phyloP scores from a whole-genome alignment of 2,797 vertebrate species.

The Falco berigora region DNA sequence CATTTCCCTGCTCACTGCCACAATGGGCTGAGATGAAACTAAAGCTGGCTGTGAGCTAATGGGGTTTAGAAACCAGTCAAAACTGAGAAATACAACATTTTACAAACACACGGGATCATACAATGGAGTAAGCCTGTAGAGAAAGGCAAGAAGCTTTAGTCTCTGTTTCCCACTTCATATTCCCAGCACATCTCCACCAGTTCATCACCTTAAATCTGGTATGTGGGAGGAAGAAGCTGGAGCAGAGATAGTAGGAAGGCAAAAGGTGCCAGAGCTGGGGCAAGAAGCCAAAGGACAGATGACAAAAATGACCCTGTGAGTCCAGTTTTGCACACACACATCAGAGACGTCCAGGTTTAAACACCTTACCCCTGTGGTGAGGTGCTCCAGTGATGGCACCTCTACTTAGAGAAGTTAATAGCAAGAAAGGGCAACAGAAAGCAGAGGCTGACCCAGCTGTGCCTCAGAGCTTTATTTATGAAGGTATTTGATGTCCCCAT shows the following conservation, averaged over 20 bases:
- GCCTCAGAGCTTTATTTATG: neutral
- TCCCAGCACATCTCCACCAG: neutral
- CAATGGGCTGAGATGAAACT: neutral
- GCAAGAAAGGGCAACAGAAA: neutral
- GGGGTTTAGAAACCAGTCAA: conserved; percentile 4
- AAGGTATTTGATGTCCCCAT: neutral
- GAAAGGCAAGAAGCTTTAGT: neutral
- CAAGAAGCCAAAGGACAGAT: neutral
- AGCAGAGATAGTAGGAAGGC: neutral
- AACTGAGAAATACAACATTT: conserved; percentile 6
- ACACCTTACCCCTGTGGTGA: neutral
- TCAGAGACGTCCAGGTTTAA: neutral
- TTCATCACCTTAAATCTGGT: neutral
- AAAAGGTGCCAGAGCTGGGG: neutral
- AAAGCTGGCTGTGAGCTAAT: neutral
- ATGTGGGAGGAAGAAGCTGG: neutral
- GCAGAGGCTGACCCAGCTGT: neutral
- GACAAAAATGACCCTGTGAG: accelerated
- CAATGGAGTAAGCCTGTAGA: neutral
- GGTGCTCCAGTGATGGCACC: neutral
- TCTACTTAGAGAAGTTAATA: neutral
- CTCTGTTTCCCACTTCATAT: neutral
- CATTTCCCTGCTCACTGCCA: neutral
- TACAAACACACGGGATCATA: neutral
- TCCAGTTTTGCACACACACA: neutral